Evolutionary conservation across 1,140 invertebrate genomes (phyloP), one percentile per base, ranked within the genome.

Genomic region (Cotesia glomerata): DNA sequence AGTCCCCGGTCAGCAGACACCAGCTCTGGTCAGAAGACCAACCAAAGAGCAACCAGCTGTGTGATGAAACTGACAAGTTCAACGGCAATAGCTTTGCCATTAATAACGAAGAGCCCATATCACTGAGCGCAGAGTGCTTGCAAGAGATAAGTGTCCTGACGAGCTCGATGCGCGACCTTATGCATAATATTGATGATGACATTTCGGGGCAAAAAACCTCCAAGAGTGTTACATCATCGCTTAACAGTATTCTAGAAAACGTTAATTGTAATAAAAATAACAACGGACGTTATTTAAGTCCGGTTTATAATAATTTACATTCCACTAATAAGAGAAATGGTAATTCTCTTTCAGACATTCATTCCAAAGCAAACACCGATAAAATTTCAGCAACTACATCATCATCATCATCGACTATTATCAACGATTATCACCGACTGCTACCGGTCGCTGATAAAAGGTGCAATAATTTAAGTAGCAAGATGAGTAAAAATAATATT

Each of bases 241-340:
- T 75, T 5, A 80, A 72, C 69, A 82, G 79, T 74, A 80, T 75
- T 76, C 71, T 76, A 18, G 77, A 82, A 36, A 81, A 80, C 51
- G 8, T 74, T 8, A 71, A 78, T 59, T 77, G 70, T 63, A 67
- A 65, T n/a, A 59, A 18, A 16, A 64, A 74, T n/a, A 56, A 70
- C 58, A 76, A 77, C 72, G 51, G 65, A 34, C 45, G 14, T 7
- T 67, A 45, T 39, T 52, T 61, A 32, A 70, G 67, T 77, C 64
- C 67, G 39, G 1, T 66, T n/a, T 66, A 68, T 39, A 70, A 66
- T 34, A 65, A 69, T 54, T 65, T 56, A 76, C 72, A 75, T 66
- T 76, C 75, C 52, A 66, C 65, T 9, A 76, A 78, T 18, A 77
- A 69, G 18, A 75, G 77, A 74, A 81, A 82, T 56, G 74, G 70